Conservation (phyloP, 1,140 invertebrate genomes). For the Orius laevigatus region DNA sequence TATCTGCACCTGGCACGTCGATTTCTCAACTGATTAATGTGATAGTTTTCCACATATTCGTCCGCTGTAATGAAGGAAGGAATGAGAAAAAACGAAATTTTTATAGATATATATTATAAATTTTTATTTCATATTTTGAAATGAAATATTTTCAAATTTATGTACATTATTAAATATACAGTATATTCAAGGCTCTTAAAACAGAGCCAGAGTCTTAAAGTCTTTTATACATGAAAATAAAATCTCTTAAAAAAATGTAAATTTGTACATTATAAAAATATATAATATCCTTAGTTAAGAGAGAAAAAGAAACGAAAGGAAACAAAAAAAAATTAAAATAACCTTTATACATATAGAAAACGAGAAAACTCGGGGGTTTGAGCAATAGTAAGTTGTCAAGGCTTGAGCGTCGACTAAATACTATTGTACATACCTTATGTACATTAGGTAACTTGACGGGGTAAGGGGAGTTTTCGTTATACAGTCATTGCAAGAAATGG, state of each 20-base stretch:
- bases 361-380: background rate
- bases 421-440: conserved; percentile 8
- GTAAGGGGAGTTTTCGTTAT: conserved; percentile 11
- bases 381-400: conserved; percentile 11
- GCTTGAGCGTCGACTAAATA: conserved; percentile 4
- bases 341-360: conserved; percentile 3
- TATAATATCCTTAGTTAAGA: background rate
- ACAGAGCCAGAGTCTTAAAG: conserved; percentile 9
- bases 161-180: conserved; percentile 1
- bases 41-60: too few relatives aligned
- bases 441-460: conserved; percentile 6
- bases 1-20: background rate
- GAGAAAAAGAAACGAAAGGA: background rate
- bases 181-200: conserved; percentile 11
- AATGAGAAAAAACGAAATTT: background rate
- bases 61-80: background rate
- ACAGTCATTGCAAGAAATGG: conserved; percentile 34
- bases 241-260: conserved; percentile 6
- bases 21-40: background rate
- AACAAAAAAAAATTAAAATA: conserved; percentile 5
- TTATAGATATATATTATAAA: conserved; percentile 4
- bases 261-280: conserved; percentile 12
- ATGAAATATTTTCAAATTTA: conserved; percentile 1
- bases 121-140: conserved; percentile 8
- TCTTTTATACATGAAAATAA: conserved; percentile 16